phyloP scores from a whole-genome alignment of 2,888 invertebrate genomes.

The Eilema griseolum region DNA sequence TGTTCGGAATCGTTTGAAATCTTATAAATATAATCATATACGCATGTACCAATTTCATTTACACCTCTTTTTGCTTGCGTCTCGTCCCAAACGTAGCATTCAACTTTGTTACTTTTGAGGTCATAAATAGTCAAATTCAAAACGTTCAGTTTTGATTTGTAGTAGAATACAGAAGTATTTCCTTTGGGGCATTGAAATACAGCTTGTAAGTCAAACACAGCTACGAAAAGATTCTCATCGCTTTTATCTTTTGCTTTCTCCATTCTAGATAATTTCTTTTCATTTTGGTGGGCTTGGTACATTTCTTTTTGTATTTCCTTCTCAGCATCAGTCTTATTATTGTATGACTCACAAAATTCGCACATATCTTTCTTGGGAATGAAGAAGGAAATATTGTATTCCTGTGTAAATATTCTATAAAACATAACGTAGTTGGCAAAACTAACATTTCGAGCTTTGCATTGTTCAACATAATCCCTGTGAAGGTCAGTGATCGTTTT shows the following conservation, averaged over 20 bases:
- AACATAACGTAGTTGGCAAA: conserved; percentile 33
- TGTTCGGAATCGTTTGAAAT: conserved; percentile 25
- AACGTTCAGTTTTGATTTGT: conserved; percentile 55
- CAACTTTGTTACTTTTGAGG: conserved; percentile 42
- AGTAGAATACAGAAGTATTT: conserved; percentile 55
- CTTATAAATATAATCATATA: conserved; percentile 54
- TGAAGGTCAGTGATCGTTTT: conserved; percentile 38
- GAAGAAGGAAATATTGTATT: conserved; percentile 44
- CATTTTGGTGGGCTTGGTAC: conserved; percentile 18
- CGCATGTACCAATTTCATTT: conserved; percentile 59
- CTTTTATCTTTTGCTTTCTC: conserved; percentile 28
- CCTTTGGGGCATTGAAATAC: conserved; percentile 58
- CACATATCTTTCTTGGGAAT: conserved; percentile 44
- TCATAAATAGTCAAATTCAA: conserved; percentile 57
- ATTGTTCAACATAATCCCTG: conserved; percentile 41
- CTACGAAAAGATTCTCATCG: conserved; percentile 18
- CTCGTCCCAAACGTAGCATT: conserved; percentile 63
- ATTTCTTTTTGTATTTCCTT: conserved; percentile 23
- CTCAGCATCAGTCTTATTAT: conserved; percentile 29
- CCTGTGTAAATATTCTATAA: conserved; percentile 44
- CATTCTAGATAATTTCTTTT: conserved; percentile 24
- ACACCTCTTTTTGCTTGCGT: conserved; percentile 56
- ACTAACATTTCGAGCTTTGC: conserved; percentile 24
- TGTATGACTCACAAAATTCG: conserved; percentile 37
- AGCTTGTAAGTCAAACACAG: conserved; percentile 54